These are phyloP conservation scores for Elgaria multicarinata DNA, from an alignment of 2,113 vertebrate genomes.

Conservation along the genomic window DNA sequence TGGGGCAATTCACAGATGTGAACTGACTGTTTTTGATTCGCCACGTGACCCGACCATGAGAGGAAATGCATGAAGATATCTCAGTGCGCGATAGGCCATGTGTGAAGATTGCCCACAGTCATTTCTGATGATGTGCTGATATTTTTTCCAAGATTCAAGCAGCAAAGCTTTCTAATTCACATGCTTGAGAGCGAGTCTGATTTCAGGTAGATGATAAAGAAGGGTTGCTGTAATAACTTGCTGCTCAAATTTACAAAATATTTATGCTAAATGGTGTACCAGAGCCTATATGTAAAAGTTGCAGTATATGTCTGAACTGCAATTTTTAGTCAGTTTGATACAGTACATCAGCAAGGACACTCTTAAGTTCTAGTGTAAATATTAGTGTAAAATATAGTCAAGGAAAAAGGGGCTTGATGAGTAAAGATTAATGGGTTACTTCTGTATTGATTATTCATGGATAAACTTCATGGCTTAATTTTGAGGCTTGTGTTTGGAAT, in stretches of 20 bases:
- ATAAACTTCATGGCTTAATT: not conserved
- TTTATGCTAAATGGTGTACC: not conserved
- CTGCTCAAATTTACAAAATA: not conserved
- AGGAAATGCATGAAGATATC: not conserved
- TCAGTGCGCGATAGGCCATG: not conserved
- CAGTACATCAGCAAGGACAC: not conserved
- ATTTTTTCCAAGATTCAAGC: not conserved
- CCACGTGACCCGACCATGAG: not conserved
- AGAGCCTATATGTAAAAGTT: slow-evolving; percentile 6
- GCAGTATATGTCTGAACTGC: not conserved
- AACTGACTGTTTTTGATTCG: not conserved
- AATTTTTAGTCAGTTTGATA: not conserved
- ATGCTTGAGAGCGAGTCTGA: not conserved
- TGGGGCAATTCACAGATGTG: not conserved
- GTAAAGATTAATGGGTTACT: not conserved
- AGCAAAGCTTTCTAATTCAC: not conserved
- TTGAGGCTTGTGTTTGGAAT: no score
- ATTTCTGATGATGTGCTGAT: not conserved
- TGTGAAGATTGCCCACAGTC: not conserved
- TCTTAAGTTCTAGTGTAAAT: not conserved
- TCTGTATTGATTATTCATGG: not conserved
- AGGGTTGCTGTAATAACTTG: not conserved
- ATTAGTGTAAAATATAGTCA: not conserved
- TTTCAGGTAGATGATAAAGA: not conserved
- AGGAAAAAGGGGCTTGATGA: not conserved